Evolutionary conservation across 1,140 invertebrate genomes (phyloP), one percentile per base, ranked within the genome.

Genomic region (Hyles euphorbiae): DNA sequence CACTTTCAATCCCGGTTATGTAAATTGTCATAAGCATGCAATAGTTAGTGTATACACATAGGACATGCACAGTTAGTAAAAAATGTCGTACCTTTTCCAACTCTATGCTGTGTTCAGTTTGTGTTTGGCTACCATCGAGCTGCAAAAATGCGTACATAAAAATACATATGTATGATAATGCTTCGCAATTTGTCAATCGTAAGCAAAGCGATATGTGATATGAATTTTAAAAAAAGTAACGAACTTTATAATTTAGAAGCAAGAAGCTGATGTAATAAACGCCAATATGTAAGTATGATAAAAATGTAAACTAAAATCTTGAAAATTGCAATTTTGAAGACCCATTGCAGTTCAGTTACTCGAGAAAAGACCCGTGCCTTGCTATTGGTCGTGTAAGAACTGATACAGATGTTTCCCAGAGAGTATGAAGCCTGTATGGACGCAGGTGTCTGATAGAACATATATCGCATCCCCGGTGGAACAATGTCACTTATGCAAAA

Each of bases 101-200:
- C 79, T 89, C 86, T 88, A 89, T 85, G 87, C 72, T 82, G 87
- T 85, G 86, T 78, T 87, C 83, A 74, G 82, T 74, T 78, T 87
- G 87, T 83, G 83, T 83, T 73, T 79, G 74, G 81, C 76, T 85
- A 87, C 77, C 86, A 88, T 83, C 84, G 86, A 82, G 87, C 89
- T 90, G 89, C 83, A 90, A 90, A 90, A 89, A 88, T 74, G 86
- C 81, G 88, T 87, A 88, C 67, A 88, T 80, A 83, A 77, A 76
- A 78, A 83, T 82, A 76, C 67, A 74, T 67, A 65, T 34, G 34
- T 36, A 50, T 57, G 36, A 64, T 70, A 40, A 5, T 72, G 72
- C 62, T 68, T 68, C 52, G 70, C 65, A 74, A 74, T 40, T 5
- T 40, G 36, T 40, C 36, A 40, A 40, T 40, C 36, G 69, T 47